Evolutionary conservation across 2,113 vertebrate genomes (phyloP).

Genomic region (Hippocampus barbouri): DNA sequence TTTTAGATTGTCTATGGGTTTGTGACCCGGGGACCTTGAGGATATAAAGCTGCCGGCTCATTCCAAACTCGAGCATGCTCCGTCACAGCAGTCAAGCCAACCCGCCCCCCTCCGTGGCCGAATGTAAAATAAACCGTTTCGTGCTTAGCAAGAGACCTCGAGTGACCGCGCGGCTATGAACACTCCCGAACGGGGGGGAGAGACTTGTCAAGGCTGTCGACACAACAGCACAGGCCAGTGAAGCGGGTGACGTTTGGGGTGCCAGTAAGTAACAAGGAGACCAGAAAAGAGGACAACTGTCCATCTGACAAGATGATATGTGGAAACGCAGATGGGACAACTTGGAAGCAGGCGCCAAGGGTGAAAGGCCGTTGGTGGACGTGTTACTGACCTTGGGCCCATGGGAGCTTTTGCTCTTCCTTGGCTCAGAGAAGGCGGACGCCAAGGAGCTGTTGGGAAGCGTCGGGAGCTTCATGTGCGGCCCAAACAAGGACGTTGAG

Average conservation of each 20-base stretch:
- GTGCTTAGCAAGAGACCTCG: slow-evolving; percentile 14
- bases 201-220: too few species aligned
- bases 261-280: too few species aligned
- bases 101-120: slow-evolving; percentile 15
- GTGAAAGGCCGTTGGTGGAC: not conserved
- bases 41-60: slow-evolving; percentile 55
- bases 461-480: slow-evolving; percentile 81
- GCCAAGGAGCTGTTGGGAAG: slow-evolving; percentile 79
- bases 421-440: slow-evolving; percentile 76
- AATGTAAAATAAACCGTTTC: slow-evolving; percentile 27
- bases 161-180: slow-evolving; percentile 3
- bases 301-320: too few species aligned
- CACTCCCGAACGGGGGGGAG: not conserved
- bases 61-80: slow-evolving; percentile 28
- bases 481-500: slow-evolving; percentile 79
- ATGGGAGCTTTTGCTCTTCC: slow-evolving; percentile 82
- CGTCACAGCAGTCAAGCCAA: slow-evolving; percentile 30
- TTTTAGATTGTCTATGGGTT: slow-evolving; percentile 40
- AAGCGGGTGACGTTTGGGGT: too few species aligned
- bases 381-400: slow-evolving; percentile 78
- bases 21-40: slow-evolving; percentile 53
- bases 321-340: too few species aligned
- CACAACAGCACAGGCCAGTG: too few species aligned
- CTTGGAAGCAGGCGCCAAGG: too few species aligned
- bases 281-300: too few species aligned